These are phyloP conservation scores for Anoplius nigerrimus DNA, from an alignment of 2,888 invertebrate species.

Conservation along the genomic window DNA sequence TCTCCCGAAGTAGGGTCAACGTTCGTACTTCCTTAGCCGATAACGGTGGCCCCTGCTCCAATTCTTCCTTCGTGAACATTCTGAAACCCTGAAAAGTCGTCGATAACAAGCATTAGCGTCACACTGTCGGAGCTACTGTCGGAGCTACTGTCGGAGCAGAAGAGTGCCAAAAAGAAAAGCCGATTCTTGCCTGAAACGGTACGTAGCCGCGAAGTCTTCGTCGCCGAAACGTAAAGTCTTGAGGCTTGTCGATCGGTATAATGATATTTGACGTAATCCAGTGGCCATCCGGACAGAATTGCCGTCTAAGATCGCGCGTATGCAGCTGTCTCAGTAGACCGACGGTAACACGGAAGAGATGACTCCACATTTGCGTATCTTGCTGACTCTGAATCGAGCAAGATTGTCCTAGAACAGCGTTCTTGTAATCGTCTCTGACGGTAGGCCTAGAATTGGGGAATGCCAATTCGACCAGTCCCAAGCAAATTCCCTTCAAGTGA, in stretches of 20 bases:
- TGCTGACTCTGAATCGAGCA: conserved; percentile 56
- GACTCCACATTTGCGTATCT: conserved; percentile 84
- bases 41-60: conserved; percentile 88
- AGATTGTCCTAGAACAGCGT: conserved; percentile 70
- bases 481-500: conserved; percentile 86
- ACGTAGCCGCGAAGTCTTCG: conserved; percentile 73
- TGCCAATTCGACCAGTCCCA: conserved; percentile 90
- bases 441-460: conserved; percentile 86
- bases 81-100: conserved; percentile 74
- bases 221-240: conserved; percentile 77
- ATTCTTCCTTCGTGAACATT: conserved; percentile 78
- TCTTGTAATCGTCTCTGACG: conserved; percentile 80
- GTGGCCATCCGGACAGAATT: conserved; percentile 84
- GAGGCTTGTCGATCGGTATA: conserved; percentile 77
- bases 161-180: too few relatives aligned
- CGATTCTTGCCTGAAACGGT: conserved; percentile 75
- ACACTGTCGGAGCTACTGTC: too few relatives aligned
- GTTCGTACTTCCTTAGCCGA: conserved; percentile 92
- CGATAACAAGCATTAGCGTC: too few relatives aligned
- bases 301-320: conserved; percentile 89
- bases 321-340: conserved; percentile 88
- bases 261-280: conserved; percentile 79
- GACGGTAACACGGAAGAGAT: conserved; percentile 87
- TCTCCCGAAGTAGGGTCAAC: conserved; percentile 90
- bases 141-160: too few relatives aligned